Percentiles rank a stretch among this genome's conserved stretches.
Conservation (phyloP, 1,140 invertebrate species). For the Colletes latitarsis region DNA sequence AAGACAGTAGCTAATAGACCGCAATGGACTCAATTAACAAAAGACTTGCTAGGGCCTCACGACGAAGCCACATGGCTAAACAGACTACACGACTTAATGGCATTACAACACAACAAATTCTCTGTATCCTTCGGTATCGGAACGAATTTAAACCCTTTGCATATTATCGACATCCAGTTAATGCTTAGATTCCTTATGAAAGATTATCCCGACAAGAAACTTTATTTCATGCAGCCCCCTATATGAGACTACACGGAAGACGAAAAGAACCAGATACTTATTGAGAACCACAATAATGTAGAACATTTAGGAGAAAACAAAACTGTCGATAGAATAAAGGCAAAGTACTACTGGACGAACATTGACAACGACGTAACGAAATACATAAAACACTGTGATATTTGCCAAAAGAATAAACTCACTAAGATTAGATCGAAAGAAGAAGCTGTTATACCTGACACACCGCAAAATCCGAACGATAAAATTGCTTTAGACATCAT, state of each 20-base stretch:
- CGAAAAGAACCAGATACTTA: background rate
- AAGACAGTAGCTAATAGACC: no score
- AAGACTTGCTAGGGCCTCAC: no score
- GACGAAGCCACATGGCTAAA: background rate
- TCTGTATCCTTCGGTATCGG: no score
- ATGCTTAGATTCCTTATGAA: background rate
- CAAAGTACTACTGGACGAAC: background rate
- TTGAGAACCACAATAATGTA: background rate
- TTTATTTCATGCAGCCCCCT: background rate
- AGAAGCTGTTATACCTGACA: conserved; percentile 5
- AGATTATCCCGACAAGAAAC: no score
- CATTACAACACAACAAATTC: no score
- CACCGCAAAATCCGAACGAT: background rate
- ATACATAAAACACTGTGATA: background rate
- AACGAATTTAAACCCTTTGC: no score
- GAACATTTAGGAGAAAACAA: background rate
- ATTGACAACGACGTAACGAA: background rate
- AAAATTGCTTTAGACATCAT: conserved; percentile 37
- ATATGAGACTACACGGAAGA: background rate
- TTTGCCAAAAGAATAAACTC: conserved; percentile 14
- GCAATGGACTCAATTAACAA: no score
- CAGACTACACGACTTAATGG: background rate
- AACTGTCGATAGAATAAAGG: background rate
- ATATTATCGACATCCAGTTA: background rate
- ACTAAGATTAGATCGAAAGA: background rate